Conservation (phyloP, 2,888 invertebrate species). For the Pyrrhosoma nymphula region DNA sequence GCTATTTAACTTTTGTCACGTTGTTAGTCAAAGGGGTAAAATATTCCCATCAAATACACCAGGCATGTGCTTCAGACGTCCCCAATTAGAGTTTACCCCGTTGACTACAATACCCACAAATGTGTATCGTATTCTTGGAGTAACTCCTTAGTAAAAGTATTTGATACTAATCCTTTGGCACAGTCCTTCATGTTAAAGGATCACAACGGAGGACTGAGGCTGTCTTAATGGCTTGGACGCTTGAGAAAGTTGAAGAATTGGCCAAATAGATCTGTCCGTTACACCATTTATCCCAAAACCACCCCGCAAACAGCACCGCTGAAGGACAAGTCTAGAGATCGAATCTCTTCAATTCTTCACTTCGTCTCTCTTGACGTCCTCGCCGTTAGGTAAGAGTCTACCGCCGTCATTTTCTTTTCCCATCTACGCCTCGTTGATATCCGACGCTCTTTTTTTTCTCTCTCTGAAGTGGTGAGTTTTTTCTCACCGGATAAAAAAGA, state of each 20-base stretch:
- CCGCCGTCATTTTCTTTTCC: neutral
- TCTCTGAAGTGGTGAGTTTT: neutral
- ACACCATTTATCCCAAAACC: neutral
- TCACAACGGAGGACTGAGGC: neutral
- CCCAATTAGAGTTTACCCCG: too few species aligned
- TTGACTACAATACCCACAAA: too few species aligned
- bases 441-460: neutral
- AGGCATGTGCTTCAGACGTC: too few species aligned
- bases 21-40: too few species aligned
- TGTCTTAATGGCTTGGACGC: neutral
- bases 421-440: neutral
- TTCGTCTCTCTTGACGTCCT: neutral
- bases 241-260: neutral
- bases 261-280: neutral
- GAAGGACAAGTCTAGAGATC: neutral
- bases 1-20: too few species aligned
- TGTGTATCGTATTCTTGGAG: too few species aligned
- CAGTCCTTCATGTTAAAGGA: neutral
- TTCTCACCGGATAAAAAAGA: neutral
- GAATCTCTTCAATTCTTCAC: neutral
- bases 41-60: too few species aligned
- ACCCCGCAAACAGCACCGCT: too few species aligned
- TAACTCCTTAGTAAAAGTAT: too few species aligned
- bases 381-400: neutral
- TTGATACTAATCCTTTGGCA: neutral